Evolutionary conservation across 2,113 vertebrate genomes (phyloP), one percentile per base, ranked within the genome.

Genomic region (Heterotilapia buettikoferi): DNA sequence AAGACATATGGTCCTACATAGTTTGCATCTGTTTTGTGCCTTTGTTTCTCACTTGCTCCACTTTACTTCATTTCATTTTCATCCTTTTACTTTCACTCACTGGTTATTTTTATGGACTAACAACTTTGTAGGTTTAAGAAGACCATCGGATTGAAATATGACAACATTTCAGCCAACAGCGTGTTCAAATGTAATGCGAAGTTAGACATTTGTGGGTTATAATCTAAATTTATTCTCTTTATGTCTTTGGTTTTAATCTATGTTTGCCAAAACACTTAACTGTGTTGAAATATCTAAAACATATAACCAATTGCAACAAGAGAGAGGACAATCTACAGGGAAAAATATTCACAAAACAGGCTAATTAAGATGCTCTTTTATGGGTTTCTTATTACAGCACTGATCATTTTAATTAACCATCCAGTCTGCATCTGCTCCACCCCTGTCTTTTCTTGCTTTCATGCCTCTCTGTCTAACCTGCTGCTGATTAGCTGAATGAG

Each of bases 401-500:
- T 66, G 87, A 73, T 81, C 8, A 24, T 87, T 89, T 90, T 87
- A 94, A 92, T 93, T 54, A 93, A 38, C 85, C 43, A 1, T 52
- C 24, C 43, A 71, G 53, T 87, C 82, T 40, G 53, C 85, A 29
- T 83, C 79, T 36, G 18, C 88, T 66, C 38, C 13, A 14, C 19
- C 82, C 38, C 9, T 2, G 40, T 79, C 76, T 81, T 53, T 61
- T 59, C 53, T 53, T 33, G 36, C 88, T 50, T 82, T 86, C 91
- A 90, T 81, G 3, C 76, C 56, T 85, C 52, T 85, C 88, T 9
- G 5, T 84, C 88, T 89, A 90, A 94, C 82, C 88, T 93, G 92
- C 24, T 24, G 53, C 81, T 94, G 93, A 94, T 94, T 89, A 92
- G 93, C 88, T 84, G 93, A 89, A 88, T 78, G 86, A 84, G 52